Conservation (phyloP, 30 jellyfish, hydroid and myxozoan species). For the Hydractinia symbiolongicarpus region DNA sequence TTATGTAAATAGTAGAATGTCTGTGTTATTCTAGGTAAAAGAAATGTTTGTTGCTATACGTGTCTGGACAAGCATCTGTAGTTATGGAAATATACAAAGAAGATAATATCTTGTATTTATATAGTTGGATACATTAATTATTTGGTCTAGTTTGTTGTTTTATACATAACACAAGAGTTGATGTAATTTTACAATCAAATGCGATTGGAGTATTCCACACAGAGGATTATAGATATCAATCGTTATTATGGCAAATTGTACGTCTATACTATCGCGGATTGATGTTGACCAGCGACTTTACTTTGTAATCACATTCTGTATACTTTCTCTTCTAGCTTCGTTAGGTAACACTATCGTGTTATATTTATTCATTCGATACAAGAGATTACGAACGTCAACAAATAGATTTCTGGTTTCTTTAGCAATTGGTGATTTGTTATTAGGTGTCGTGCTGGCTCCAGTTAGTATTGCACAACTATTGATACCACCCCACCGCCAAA, state of each 20-base stretch:
- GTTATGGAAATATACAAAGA: no score
- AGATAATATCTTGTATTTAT: no score
- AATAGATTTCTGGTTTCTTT: constrained; percentile 1
- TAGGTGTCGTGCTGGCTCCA: neutral
- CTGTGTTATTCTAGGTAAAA: no score
- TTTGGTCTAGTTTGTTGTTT: no score
- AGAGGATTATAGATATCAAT: no score
- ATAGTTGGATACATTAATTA: no score
- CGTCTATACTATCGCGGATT: neutral
- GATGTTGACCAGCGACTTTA: neutral
- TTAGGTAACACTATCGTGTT: neutral
- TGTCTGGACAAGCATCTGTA: no score
- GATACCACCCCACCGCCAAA: neutral
- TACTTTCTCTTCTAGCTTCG: neutral
- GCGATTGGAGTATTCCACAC: no score
- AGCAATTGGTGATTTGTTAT: neutral
- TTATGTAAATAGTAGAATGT: no score
- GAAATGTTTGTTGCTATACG: no score
- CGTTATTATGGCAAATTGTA: neutral
- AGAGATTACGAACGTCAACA: neutral
- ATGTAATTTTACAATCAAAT: no score
- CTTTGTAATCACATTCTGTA: neutral
- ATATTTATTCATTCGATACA: neutral
- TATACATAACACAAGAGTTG: no score
- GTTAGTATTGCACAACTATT: neutral